These are phyloP conservation scores for Trichonephila clavata DNA, from an alignment of 1,140 invertebrate genomes.

Conservation along the genomic window DNA sequence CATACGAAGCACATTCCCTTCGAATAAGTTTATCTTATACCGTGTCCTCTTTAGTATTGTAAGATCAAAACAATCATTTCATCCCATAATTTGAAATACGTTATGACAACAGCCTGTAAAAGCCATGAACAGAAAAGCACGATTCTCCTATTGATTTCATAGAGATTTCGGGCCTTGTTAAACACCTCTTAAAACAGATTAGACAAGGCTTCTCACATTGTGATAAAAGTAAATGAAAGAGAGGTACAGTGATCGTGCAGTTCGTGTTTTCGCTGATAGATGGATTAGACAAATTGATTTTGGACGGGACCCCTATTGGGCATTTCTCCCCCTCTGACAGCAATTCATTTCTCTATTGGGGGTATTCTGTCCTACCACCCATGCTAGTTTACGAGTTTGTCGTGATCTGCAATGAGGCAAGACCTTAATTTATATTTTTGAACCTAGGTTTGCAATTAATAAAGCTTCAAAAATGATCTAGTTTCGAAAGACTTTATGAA, in stretches of 20 bases:
- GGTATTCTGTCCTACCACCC: neutral
- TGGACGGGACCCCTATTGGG: neutral
- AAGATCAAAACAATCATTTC: too few species aligned
- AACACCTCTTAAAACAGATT: neutral
- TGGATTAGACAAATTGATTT: slow-evolving; percentile 59
- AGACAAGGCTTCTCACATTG: neutral
- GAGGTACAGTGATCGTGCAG: slow-evolving; percentile 10
- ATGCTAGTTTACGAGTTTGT: neutral
- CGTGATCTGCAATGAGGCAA: slow-evolving; percentile 10
- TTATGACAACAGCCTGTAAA: neutral
- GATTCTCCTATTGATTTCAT: slow-evolving; percentile 47
- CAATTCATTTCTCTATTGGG: slow-evolving; percentile 2
- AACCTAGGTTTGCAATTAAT: neutral
- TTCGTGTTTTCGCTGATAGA: slow-evolving; percentile 34
- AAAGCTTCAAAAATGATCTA: neutral
- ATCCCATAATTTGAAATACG: too few species aligned
- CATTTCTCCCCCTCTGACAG: neutral
- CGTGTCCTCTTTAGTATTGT: too few species aligned
- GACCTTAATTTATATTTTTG: slow-evolving; percentile 12
- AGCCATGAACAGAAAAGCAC: neutral
- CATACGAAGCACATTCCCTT: too few species aligned
- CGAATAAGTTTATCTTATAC: too few species aligned
- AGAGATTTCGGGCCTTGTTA: slow-evolving; percentile 33
- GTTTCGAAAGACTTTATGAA: neutral
- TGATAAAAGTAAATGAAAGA: slow-evolving; percentile 16